Evolutionary conservation across 2,113 vertebrate genomes (phyloP).

Genomic region (Hippopotamus amphibius): DNA sequence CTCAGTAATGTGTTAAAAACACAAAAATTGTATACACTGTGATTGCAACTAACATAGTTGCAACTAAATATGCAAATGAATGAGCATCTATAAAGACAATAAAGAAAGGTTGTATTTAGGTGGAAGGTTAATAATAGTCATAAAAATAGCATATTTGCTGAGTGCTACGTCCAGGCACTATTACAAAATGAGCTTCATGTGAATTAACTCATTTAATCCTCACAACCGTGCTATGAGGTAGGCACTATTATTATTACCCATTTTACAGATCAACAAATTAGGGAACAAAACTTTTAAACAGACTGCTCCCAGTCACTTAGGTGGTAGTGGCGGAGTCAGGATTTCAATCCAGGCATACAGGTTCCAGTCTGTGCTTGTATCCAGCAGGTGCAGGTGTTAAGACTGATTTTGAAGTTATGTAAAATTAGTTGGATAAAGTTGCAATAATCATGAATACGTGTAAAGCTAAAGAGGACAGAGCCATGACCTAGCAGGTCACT

Average conservation of each 20-base stretch:
- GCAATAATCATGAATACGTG: neutral
- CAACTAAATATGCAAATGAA: neutral
- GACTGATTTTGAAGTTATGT: neutral
- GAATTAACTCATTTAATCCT: slow-evolving; percentile 40
- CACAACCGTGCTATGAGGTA: neutral
- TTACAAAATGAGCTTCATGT: slow-evolving; percentile 46
- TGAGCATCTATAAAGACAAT: slow-evolving; percentile 35
- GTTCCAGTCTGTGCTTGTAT: neutral
- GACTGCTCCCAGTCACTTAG: neutral
- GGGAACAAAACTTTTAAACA: neutral
- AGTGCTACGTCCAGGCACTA: neutral
- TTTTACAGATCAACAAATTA: slow-evolving; percentile 37
- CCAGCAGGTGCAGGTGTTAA: neutral
- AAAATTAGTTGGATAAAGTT: neutral
- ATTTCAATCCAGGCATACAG: slow-evolving; percentile 23
- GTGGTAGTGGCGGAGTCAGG: neutral
- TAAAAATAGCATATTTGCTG: neutral
- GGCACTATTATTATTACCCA: neutral
- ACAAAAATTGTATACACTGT: neutral
- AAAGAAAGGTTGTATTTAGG: neutral
- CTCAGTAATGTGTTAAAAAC: neutral
- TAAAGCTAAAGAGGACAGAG: slow-evolving; percentile 4
- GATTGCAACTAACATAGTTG: neutral
- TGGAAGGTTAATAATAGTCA: slow-evolving; percentile 20
- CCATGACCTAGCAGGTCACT: neutral